Base-by-base conservation (phyloP, 2,888 invertebrate genomes). In the Tetrapedia diversipes region DNA sequence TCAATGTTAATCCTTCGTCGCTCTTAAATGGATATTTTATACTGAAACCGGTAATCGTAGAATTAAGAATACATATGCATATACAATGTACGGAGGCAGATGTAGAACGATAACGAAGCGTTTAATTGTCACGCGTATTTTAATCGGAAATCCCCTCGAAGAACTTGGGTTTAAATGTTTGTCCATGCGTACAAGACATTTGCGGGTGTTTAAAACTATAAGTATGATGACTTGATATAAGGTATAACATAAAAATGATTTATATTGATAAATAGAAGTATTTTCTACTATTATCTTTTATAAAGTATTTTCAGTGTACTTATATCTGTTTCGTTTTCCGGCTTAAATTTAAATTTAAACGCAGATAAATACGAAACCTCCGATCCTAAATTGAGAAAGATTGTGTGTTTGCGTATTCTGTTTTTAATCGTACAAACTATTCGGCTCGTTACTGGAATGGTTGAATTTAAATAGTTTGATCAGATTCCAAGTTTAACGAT, bases 21-120 rank as follows among this genome's bases (percentile, higher is more conserved):
- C 82, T 87, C 81, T 77, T 84, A 83, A 83, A 80, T 82, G 82
- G 80, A 88, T 80, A 88, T 89, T 89, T 89, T 89, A 81, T 89
- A 89, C 88, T 79, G 86, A 86, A 74, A 83, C 80, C 82, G 81
- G 76, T 86, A 82, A 75, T 41, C 59, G 54, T 85, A 85, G 73
- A 47, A 61, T 81, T 84, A 79, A 79, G 74, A 24, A 37, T 37
- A 66, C 59, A 56, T 29, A 49, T 53, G 61, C 59, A 47, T 19
- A 10, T 24, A 43, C 19, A 19, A 43, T n/a, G 22, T 53, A 61
- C 69, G 74, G 41, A 39, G 24, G 60, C 47, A 66, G 53, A 43
- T 34, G 32, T 51, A 66, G 53, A 29, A 11, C 29, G 34, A 57
- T 57, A 69, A 41, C 19, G 49, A 34, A n/a, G 47, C 66, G 47